Base-by-base conservation (phyloP, 1,140 invertebrate genomes). In the Drosophila nigromelanica region DNA sequence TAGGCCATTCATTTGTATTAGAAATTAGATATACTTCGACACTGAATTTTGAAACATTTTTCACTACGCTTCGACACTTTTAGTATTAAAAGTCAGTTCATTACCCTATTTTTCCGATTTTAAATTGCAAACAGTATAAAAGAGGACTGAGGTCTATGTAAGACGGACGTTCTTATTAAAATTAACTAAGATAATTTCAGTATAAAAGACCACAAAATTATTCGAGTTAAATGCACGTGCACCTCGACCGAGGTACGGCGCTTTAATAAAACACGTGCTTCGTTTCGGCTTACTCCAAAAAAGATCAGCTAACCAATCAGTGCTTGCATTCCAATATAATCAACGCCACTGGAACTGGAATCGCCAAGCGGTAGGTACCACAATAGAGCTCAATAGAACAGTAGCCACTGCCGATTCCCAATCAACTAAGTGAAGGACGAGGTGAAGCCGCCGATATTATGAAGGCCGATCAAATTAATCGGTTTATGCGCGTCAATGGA, bases 401-500 rank as follows among this genome's bases (percentile, higher is more conserved):
- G 0, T 7, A 35, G 18, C 24, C 4, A 18, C 37, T 33, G 48
- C 21, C 8, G 4, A n/a, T 40, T 21, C 11, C 10, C 40, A 40
- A 37, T 30, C 37, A 3, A 43, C 11, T 30, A 12, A 1, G 39
- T 14, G 7, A 58, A 15, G 10, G 62, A 18, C 35, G 45, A 51
- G 15, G 62, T 64, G n/a, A 27, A 35, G 54, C 35, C 55, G 58
- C 33, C 33, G 42, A 68, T 55, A 55, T 21, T 33, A 82, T 85
- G 80, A 85, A 80, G 40, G 73, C 80, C 24, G 80, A 83, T 4
- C 69, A 81, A 40, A 21, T 82, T 0, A 82, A 82, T 54, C 76
- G 77, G 7, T 21, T 85, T n/a, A 77, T 85, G 56, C 58, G 63
- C 0, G 52, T 10, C 43, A 85, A 85, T 27, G 58, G 51, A 27